These are phyloP conservation scores for Cavia porcellus DNA, from an alignment of 2,113 vertebrate genomes.

Conservation along the genomic window DNA sequence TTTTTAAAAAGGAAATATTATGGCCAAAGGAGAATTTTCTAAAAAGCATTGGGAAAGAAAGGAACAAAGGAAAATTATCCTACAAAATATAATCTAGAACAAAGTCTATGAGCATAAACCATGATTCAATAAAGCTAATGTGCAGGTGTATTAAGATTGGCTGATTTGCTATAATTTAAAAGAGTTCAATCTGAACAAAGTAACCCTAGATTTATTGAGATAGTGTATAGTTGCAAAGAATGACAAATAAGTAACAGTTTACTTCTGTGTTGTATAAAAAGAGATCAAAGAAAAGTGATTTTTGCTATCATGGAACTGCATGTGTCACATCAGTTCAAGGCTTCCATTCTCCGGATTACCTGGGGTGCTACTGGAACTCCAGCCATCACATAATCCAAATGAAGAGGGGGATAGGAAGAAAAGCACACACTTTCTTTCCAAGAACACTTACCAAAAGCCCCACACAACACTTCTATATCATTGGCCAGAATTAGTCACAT, in stretches of 20 bases:
- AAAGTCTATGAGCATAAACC: neutral
- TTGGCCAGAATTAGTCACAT: neutral
- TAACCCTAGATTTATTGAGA: neutral
- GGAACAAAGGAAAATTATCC: neutral
- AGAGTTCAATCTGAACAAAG: slow-evolving; percentile 32
- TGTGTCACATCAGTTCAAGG: neutral
- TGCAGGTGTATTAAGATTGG: neutral
- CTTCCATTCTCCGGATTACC: neutral
- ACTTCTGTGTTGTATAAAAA: slow-evolving; percentile 16
- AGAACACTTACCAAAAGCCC: slow-evolving; percentile 39
- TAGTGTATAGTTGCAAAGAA: slow-evolving; percentile 31
- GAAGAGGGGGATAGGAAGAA: neutral
- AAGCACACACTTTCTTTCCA: neutral
- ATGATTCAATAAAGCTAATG: slow-evolving; percentile 39
- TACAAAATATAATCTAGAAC: neutral
- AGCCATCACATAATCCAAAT: neutral
- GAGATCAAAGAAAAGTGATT: neutral
- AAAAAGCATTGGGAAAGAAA: neutral
- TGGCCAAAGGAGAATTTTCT: slow-evolving; percentile 31
- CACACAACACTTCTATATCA: neutral
- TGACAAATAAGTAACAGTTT: slow-evolving; percentile 31
- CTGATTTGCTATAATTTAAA: neutral
- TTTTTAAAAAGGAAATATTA: neutral
- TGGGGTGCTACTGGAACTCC: neutral
- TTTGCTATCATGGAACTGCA: neutral